Evolutionary conservation across 2,113 vertebrate species (phyloP).

Genomic region (Scytalopus superciliaris): DNA sequence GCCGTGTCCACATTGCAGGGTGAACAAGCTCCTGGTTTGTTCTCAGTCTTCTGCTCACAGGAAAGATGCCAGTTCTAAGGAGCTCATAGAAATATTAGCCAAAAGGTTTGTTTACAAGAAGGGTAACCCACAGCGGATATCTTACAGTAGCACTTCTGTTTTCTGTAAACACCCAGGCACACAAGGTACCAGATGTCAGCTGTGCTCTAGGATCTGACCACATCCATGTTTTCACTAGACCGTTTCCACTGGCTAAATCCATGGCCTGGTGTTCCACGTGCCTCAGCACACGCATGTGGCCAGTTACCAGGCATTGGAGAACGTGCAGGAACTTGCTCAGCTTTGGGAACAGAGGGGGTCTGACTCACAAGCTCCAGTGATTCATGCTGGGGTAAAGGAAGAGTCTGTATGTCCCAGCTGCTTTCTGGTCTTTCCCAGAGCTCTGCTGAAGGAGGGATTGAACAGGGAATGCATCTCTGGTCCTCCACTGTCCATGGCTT

Average conservation of each 20-base stretch:
- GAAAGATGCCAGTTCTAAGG: neutral
- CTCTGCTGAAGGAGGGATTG: neutral
- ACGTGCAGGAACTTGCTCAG: neutral
- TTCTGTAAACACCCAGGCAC: conserved; percentile 2
- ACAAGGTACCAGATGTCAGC: conserved; percentile 26
- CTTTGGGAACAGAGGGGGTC: neutral
- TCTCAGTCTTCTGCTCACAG: neutral
- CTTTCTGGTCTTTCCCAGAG: neutral
- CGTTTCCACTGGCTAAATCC: neutral
- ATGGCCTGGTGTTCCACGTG: neutral
- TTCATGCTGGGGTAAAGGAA: conserved; percentile 43
- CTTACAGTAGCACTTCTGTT: conserved; percentile 43
- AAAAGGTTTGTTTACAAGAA: conserved; percentile 20
- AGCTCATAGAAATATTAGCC: neutral
- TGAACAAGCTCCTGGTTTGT: neutral
- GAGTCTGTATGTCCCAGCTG: neutral
- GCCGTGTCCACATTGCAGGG: neutral
- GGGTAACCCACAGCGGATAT: neutral
- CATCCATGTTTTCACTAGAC: neutral
- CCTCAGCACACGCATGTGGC: neutral
- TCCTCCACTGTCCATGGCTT: neutral
- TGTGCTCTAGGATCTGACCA: neutral
- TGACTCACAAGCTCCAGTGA: conserved; percentile 56
- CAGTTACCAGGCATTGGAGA: neutral
- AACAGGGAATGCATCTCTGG: neutral